A percentile compares a stretch with the other conserved stretches of the same genome.
Evolutionary conservation across 2,797 vertebrate species (phyloP).

Genomic region (Syngnathus acus): DNA sequence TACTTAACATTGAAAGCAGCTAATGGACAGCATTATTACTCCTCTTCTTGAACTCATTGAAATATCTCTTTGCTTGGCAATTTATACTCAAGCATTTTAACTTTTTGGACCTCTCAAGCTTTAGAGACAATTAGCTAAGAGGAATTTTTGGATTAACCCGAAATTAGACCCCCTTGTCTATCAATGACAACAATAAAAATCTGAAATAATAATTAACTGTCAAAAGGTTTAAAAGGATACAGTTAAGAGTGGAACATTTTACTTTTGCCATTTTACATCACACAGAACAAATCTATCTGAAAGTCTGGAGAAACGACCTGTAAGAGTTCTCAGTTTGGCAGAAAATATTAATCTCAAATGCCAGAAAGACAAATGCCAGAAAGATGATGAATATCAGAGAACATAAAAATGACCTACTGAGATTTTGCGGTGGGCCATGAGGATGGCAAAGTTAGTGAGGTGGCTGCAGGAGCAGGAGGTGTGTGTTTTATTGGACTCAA

Average conservation of each 20-base stretch:
- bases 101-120: neutral
- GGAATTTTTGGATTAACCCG: neutral
- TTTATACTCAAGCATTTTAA: neutral
- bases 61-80: neutral
- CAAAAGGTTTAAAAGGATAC: neutral
- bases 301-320: too few relatives aligned
- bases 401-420: conserved; percentile 65
- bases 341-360: neutral
- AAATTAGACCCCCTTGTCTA: neutral
- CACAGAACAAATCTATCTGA: too few relatives aligned
- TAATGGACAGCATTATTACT: neutral
- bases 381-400: neutral
- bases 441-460: conserved; percentile 96
- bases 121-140: neutral
- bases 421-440: conserved; percentile 93
- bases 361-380: too few relatives aligned
- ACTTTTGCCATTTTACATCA: too few relatives aligned
- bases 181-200: neutral
- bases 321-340: neutral
- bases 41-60: neutral
- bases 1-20: neutral
- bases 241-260: too few relatives aligned
- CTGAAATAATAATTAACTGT: neutral
- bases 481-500: conserved; percentile 93
- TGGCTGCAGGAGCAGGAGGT: conserved; percentile 96